Evolutionary conservation across 2,113 vertebrate species (phyloP).

Genomic region (Gnathonemus echidnorhynchus): DNA sequence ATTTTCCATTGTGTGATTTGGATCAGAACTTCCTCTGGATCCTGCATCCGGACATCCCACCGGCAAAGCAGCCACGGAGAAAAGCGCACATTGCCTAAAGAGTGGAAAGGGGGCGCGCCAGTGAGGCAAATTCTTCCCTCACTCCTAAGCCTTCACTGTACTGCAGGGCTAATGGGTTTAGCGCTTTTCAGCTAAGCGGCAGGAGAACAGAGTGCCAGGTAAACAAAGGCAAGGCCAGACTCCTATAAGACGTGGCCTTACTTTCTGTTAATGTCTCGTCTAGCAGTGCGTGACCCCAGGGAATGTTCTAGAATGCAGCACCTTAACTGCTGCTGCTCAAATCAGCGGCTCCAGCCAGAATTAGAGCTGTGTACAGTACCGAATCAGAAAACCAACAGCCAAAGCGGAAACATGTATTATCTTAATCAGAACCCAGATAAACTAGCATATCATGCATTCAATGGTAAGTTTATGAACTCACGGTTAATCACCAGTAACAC

Average conservation of each 20-base stretch:
- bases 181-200: background rate
- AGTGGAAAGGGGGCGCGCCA: background rate
- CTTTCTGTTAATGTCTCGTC: background rate
- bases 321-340: background rate
- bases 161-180: background rate
- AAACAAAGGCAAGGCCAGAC: background rate
- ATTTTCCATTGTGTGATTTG: background rate
- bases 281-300: background rate
- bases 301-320: background rate
- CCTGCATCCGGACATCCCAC: background rate
- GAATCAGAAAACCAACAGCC: background rate
- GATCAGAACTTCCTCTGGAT: background rate
- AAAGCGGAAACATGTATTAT: background rate
- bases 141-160: background rate
- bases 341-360: background rate
- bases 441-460: conserved; percentile 1
- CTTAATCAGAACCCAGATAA: background rate
- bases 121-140: background rate
- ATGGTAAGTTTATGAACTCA: background rate
- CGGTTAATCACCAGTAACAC: conserved; percentile 3
- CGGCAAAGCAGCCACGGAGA: background rate
- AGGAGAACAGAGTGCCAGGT: background rate
- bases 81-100: background rate
- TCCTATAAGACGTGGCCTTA: background rate
- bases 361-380: background rate